Evolutionary conservation across 2,888 invertebrate genomes (phyloP).

Genomic region (Tipula helvola): DNA sequence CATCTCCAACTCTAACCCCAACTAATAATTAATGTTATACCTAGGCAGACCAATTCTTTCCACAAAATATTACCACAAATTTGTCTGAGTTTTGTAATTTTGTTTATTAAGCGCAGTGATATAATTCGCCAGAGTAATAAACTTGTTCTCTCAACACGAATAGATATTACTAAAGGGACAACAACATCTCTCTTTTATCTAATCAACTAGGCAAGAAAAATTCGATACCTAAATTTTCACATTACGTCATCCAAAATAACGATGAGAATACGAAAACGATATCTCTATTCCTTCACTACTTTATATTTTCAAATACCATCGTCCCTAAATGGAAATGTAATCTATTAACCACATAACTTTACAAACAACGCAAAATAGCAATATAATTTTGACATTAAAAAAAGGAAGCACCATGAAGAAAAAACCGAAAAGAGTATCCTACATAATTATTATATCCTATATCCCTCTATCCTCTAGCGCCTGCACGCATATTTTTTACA

Average conservation of each 20-base stretch:
- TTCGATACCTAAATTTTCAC: neutral
- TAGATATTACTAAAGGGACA: neutral
- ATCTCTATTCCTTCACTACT: neutral
- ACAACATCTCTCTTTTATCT: neutral
- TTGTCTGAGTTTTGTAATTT: neutral
- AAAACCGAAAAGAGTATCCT: neutral
- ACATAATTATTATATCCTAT: neutral
- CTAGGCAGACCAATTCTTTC: neutral
- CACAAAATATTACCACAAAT: neutral
- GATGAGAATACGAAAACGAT: neutral
- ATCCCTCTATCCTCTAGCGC: neutral
- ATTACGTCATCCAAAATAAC: neutral
- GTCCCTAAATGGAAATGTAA: neutral
- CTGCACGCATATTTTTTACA: neutral
- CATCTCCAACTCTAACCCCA: neutral
- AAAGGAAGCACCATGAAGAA: neutral
- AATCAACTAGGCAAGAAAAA: neutral
- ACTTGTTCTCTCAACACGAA: neutral
- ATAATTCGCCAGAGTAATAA: neutral
- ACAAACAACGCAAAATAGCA: neutral
- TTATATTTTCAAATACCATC: neutral
- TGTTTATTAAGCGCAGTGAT: neutral
- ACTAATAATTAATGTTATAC: neutral
- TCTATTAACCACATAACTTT: neutral
- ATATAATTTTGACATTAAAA: neutral